Evolutionary conservation across 1,140 invertebrate genomes (phyloP).

Genomic region (Drosophila asahinai): DNA sequence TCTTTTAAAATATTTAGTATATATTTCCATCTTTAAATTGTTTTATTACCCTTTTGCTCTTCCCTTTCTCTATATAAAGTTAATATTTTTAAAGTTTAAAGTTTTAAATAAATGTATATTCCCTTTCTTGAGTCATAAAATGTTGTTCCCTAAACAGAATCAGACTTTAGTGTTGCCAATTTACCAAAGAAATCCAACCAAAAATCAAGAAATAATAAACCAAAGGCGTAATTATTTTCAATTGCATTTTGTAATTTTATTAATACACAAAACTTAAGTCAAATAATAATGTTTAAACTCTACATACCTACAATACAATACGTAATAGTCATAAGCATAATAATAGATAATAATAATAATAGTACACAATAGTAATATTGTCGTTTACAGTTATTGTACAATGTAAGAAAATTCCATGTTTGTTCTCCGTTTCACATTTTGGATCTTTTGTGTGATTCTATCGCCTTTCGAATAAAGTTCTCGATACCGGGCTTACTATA

Average conservation of each 20-base stretch:
- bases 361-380: conserved; percentile 79
- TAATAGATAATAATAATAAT: conserved; percentile 81
- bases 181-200: conserved; percentile 9
- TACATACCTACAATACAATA: conserved; percentile 84
- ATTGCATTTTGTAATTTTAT: conserved; percentile 77
- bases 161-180: conserved; percentile 63
- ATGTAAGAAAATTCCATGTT: conserved; percentile 59
- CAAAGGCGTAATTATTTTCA: conserved; percentile 59
- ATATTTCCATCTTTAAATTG: not conserved
- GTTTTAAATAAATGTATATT: conserved; percentile 18
- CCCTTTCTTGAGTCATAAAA: conserved; percentile 28
- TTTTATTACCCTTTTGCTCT: too few relatives aligned
- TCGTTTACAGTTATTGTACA: conserved; percentile 81
- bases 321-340: conserved; percentile 78
- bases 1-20: not conserved
- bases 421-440: conserved; percentile 26
- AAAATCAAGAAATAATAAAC: conserved; percentile 16
- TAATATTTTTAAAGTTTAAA: conserved; percentile 15
- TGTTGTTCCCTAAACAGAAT: conserved; percentile 69
- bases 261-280: conserved; percentile 82
- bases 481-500: conserved; percentile 62
- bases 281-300: conserved; percentile 81
- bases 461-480: conserved; percentile 25
- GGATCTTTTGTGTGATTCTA: conserved; percentile 17
- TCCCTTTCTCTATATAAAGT: conserved; percentile 14